Evolutionary conservation across 2,888 invertebrate genomes (phyloP).

Genomic region (Odontocolon sp.): DNA sequence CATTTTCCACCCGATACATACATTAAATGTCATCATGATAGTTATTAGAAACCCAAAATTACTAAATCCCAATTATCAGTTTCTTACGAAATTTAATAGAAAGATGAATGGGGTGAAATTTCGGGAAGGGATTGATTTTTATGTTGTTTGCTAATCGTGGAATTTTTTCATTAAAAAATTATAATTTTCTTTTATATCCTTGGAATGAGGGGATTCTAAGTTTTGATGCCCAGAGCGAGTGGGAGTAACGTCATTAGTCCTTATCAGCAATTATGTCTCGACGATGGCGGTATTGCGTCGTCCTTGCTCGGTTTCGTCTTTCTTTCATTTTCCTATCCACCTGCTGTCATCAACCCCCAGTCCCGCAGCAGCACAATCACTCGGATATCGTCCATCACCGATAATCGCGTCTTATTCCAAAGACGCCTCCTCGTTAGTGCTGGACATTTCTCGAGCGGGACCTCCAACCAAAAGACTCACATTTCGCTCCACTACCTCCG

Average conservation of each 20-base stretch:
- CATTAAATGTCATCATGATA: no score
- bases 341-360: background rate
- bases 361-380: conserved; percentile 49
- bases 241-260: conserved; percentile 47
- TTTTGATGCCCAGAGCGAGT: no score
- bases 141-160: no score
- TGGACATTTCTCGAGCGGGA: conserved; percentile 58
- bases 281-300: conserved; percentile 5
- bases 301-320: conserved; percentile 11
- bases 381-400: conserved; percentile 62
- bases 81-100: no score
- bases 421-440: conserved; percentile 69
- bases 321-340: background rate
- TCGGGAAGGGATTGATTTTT: no score
- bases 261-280: conserved; percentile 53
- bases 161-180: no score
- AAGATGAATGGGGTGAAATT: no score
- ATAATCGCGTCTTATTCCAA: conserved; percentile 70
- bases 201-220: no score
- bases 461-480: conserved; percentile 42
- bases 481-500: background rate
- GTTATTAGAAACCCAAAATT: no score
- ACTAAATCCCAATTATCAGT: no score
- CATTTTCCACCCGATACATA: no score
- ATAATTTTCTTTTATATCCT: no score